Evolutionary conservation across 1,140 invertebrate species (phyloP).

Genomic region (Ephestia elutella): DNA sequence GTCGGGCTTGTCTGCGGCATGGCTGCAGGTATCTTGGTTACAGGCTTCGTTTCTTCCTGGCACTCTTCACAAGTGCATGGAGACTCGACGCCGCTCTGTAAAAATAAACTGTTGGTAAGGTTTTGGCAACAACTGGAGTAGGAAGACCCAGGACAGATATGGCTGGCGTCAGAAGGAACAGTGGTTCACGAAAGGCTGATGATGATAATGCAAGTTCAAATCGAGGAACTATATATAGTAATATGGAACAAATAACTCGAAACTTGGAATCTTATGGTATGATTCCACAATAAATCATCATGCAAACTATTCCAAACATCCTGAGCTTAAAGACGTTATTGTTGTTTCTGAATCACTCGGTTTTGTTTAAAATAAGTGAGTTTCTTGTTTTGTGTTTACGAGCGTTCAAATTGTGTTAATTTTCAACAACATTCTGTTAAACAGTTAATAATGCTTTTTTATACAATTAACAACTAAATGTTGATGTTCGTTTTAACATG

Average conservation of each 20-base stretch:
- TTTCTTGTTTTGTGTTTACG: not conserved
- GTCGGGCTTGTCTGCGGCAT: constrained; percentile 29
- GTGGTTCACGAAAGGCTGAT: too few species aligned
- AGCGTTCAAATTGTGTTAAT: not conserved
- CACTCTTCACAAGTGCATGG: constrained; percentile 66
- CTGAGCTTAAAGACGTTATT: too few species aligned
- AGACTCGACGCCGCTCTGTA: constrained; percentile 57
- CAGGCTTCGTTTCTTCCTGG: constrained; percentile 37
- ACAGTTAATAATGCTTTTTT: not conserved
- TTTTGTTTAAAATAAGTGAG: not conserved
- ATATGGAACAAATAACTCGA: too few species aligned
- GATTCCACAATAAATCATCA: too few species aligned
- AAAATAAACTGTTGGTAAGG: constrained; percentile 24
- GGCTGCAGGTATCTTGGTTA: constrained; percentile 25
- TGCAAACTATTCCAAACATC: too few species aligned
- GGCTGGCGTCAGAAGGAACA: too few species aligned
- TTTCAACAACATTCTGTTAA: not conserved
- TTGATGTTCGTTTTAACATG: not conserved
- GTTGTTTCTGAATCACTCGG: not conserved
- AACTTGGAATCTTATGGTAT: too few species aligned
- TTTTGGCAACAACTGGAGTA: not conserved
- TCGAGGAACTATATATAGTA: too few species aligned
- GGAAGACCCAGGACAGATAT: too few species aligned
- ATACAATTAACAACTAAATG: not conserved
- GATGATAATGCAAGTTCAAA: too few species aligned